A percentile compares a stretch with the other conserved stretches of the same genome.
These are phyloP conservation scores for Sebastes aleutianus DNA, from an alignment of 2,797 vertebrate genomes.

Conservation along the genomic window DNA sequence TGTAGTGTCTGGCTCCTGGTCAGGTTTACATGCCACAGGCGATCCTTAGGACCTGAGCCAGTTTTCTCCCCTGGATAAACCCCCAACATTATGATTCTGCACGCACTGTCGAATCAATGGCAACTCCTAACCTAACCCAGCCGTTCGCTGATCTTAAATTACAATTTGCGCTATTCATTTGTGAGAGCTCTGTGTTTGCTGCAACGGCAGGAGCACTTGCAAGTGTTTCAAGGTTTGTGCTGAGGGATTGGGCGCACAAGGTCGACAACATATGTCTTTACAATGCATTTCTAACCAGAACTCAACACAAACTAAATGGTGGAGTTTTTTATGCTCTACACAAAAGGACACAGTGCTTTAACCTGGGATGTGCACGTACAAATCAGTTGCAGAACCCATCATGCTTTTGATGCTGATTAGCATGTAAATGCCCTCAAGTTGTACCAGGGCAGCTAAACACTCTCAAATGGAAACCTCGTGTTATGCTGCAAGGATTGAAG, in stretches of 20 bases:
- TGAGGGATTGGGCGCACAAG: background rate
- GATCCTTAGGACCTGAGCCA: slow-evolving; percentile 12
- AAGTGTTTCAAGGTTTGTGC: slow-evolving; percentile 17
- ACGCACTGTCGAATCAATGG: slow-evolving; percentile 32
- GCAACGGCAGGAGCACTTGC: background rate
- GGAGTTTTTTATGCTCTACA: background rate
- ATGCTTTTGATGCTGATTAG: slow-evolving; percentile 67
- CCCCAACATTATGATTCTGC: slow-evolving; percentile 43
- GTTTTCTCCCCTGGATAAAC: slow-evolving; percentile 28
- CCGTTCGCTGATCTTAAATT: slow-evolving; percentile 32
- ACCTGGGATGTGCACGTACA: slow-evolving; percentile 30
- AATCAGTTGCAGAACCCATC: slow-evolving; percentile 51
- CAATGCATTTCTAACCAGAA: background rate
- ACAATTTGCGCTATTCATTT: slow-evolving; percentile 30
- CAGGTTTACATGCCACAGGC: slow-evolving; percentile 33
- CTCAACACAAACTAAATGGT: background rate
- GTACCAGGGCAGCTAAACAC: slow-evolving; percentile 43
- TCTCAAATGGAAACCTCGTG: slow-evolving; percentile 67
- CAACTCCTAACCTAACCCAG: slow-evolving; percentile 9
- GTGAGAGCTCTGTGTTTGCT: slow-evolving; percentile 4
- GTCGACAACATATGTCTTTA: slow-evolving; percentile 1
- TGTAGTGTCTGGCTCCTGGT: slow-evolving; percentile 29
- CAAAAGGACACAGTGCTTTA: background rate
- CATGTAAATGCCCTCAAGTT: slow-evolving; percentile 57
- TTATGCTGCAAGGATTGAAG: slow-evolving; percentile 43